Evolutionary conservation across 2,888 invertebrate species (phyloP), one percentile per base, ranked within the genome.

Genomic region (Melikaiella ostensackeni): DNA sequence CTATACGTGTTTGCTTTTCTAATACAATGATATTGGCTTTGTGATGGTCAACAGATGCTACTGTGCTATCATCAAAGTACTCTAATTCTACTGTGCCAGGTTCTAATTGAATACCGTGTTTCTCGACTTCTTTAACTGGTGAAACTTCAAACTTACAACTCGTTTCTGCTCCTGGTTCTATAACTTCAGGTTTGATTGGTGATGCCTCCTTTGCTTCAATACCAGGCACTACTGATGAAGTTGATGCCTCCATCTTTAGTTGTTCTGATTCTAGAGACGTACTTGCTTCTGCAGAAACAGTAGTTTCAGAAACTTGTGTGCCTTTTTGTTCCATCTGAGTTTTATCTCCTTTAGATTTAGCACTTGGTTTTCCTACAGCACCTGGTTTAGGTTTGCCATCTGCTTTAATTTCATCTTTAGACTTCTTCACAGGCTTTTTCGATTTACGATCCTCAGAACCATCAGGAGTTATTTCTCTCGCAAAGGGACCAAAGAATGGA

Each of bases 11-110:
- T 77, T 76, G 78, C 80, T 80, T 73, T 77, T 83, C 82, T 84
- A 82, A 80, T 77, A 78, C 78, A 80, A 75, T 79, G 77, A 79
- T 42, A 78, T 35, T 73, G 80, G 77, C 80, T 73, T 83, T 57
- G 77, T 81, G 79, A 83, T 82, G 79, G 79, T 84, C 84, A 80
- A 78, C 82, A 82, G 82, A 81, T 80, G 89, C 89, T 91, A 91
- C 86, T 83, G 90, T 90, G 89, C 82, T 88, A 87, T 84, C 84
- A 79, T 85, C 89, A 84, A 86, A 79, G 90, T 90, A 90, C 89
- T 87, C 81, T 90, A 91, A 83, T 83, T 89, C 91, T 91, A 91
- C 89, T 86, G 91, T 91, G 91, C 89, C 87, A 83, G 84, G 83
- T 82, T 88, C 89, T 90, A 91, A 80, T 80, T 88, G 83, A 83